Base-by-base conservation (phyloP, 2,113 vertebrate genomes). In the Nannobrachium achirus region DNA sequence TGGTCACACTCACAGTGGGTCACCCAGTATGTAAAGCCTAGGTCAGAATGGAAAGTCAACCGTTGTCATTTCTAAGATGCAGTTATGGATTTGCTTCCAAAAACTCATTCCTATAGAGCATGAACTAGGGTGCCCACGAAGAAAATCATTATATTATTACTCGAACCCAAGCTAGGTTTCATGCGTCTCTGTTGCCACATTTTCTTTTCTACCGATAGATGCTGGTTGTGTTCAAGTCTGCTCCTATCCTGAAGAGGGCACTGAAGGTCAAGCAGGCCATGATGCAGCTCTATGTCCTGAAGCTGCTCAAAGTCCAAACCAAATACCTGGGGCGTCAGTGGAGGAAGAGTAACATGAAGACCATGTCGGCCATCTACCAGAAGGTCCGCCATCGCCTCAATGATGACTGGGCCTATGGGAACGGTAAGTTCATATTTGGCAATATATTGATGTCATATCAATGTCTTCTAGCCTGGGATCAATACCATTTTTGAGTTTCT, bases 271-370 rank as follows among this genome's bases (percentile, higher is more conserved):
- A 99, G 66, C 97, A 99, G 80, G 98, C 98, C 82, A 98, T 98
- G 98, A 96, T 99, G 96, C 98, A 99, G 86, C 93, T 99, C 0
- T 99, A 99, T 0, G 97, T 99, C 76, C 93, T 99, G 6, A 99
- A 99, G 85, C 91, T 99, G 66, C 95, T 99, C 48, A 99, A 99
- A 86, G 95, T 98, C 1, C 98, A 99, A 88, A 99, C 98, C 63
- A 99, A 99, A 73, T 99, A 99, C 82, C 82, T 99, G 75, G 98
- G 98, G 0, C 88, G 98, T 0, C 98, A 99, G 89, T 99, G 98
- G 98, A 95, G 98, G 79, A 99, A 99, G 78, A 99, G 98, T 93
- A 99, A 99, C 92, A 99, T 99, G 98, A 99, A 99, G 81, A 99
- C 98, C 13, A 99, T 99, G 98, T 99, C 98, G 0, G 97, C 98